Evolutionary conservation across 2,888 invertebrate species (phyloP).

Genomic region (Agonopterix subpropinquella): DNA sequence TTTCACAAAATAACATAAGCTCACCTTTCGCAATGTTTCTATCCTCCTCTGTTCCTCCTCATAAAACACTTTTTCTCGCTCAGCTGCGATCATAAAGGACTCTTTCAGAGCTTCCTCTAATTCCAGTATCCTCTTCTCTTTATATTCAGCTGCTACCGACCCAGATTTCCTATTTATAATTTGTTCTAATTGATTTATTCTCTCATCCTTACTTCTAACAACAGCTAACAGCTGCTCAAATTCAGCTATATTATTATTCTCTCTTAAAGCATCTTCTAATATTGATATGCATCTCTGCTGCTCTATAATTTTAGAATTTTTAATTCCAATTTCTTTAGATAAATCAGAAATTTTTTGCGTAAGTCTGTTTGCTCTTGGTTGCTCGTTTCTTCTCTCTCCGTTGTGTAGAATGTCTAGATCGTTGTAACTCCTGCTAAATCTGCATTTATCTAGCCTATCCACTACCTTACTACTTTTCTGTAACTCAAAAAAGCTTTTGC

Average conservation of each 20-base stretch:
- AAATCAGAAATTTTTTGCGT: constrained; percentile 57
- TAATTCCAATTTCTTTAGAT: constrained; percentile 62
- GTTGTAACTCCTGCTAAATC: constrained; percentile 61
- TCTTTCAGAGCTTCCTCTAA: constrained; percentile 89
- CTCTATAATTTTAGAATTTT: constrained; percentile 72
- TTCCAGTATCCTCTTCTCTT: constrained; percentile 80
- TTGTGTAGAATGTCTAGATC: constrained; percentile 46
- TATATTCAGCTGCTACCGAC: constrained; percentile 42
- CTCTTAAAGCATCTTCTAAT: constrained; percentile 70
- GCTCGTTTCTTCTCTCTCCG: constrained; percentile 31
- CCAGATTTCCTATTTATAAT: constrained; percentile 73
- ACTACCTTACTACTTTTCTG: constrained; percentile 77
- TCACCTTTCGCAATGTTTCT: constrained; percentile 79
- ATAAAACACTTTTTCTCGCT: constrained; percentile 79
- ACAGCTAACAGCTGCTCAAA: constrained; percentile 75
- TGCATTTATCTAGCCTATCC: constrained; percentile 72
- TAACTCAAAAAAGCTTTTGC: constrained; percentile 64
- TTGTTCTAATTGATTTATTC: constrained; percentile 86
- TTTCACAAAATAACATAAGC: background rate
- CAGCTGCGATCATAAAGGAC: constrained; percentile 83
- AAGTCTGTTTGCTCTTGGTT: constrained; percentile 46
- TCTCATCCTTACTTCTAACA: constrained; percentile 77
- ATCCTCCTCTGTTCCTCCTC: constrained; percentile 79
- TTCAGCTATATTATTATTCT: constrained; percentile 74
- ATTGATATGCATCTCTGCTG: constrained; percentile 72